These are phyloP conservation scores for Strix aluco DNA, from an alignment of 2,113 vertebrate species.

Conservation along the genomic window DNA sequence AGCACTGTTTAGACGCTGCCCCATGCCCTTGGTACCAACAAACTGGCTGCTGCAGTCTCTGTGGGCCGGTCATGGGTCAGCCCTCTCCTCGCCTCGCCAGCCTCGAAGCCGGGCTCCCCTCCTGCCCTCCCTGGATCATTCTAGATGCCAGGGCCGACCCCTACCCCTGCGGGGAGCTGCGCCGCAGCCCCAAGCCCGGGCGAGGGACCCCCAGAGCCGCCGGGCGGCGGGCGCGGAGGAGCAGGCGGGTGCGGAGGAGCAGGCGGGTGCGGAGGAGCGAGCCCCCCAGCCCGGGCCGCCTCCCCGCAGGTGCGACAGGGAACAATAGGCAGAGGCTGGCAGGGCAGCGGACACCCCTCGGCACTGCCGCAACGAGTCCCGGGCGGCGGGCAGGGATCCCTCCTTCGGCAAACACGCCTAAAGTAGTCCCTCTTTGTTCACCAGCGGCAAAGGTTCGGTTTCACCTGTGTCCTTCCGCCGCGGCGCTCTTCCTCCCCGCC, in stretches of 20 bases:
- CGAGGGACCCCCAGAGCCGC: fast-evolving
- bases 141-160: fast-evolving
- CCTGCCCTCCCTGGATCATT: neutral
- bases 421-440: conserved; percentile 67
- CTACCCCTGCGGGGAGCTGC: fast-evolving
- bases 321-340: neutral
- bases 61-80: fast-evolving
- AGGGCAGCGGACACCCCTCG: fast-evolving
- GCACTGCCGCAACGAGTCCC: neutral
- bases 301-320: neutral
- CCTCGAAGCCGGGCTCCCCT: neutral
- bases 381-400: neutral
- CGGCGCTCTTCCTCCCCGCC: neutral
- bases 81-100: neutral
- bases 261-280: fast-evolving
- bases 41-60: fast-evolving
- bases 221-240: fast-evolving
- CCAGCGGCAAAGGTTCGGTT: fast-evolving
- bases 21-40: fast-evolving
- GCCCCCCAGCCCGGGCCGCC: fast-evolving
- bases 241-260: fast-evolving
- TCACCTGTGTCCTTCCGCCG: conserved; percentile 33
- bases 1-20: fast-evolving
- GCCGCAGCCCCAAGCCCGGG: fast-evolving
- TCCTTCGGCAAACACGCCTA: fast-evolving